Evolutionary conservation across 2,113 vertebrate species (phyloP).

Genomic region (Engystomops pustulosus): DNA sequence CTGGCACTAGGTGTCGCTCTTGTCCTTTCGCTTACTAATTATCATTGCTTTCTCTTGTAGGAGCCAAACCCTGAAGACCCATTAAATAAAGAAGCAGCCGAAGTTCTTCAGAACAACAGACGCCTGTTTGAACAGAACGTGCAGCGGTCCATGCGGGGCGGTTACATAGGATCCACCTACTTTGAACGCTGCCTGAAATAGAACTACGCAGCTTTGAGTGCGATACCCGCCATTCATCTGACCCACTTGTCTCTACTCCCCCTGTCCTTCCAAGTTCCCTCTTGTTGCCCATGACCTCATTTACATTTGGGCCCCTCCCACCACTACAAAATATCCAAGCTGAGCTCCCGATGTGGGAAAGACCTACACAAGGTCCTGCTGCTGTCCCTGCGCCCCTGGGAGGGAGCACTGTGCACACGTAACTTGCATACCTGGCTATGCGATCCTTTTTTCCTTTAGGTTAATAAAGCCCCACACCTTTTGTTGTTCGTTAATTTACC

Average conservation of each 20-base stretch:
- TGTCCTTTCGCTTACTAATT: neutral
- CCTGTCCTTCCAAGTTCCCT: slow-evolving; percentile 47
- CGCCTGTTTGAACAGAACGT: slow-evolving; percentile 93
- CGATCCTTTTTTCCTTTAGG: slow-evolving; percentile 29
- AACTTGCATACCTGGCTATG: slow-evolving; percentile 30
- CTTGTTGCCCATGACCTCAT: slow-evolving; percentile 23
- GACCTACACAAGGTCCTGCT: slow-evolving; percentile 54
- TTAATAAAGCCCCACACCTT: slow-evolving; percentile 21
- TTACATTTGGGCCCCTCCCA: neutral
- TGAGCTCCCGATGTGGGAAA: slow-evolving; percentile 45
- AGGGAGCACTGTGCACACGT: slow-evolving; percentile 37
- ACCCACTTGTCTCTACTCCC: slow-evolving; percentile 58
- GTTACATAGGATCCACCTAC: slow-evolving; percentile 92
- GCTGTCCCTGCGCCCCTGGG: slow-evolving; percentile 36
- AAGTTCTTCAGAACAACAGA: slow-evolving; percentile 91
- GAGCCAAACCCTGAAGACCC: slow-evolving; percentile 93
- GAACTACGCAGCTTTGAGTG: slow-evolving; percentile 60
- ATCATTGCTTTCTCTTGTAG: slow-evolving; percentile 63
- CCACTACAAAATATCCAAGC: neutral
- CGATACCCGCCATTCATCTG: slow-evolving; percentile 60
- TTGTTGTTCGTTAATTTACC: neutral
- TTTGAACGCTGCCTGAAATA: slow-evolving; percentile 95
- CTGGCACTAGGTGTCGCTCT: neutral
- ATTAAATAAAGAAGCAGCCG: slow-evolving; percentile 91
- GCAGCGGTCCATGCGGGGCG: slow-evolving; percentile 87